Evolutionary conservation across 2,113 vertebrate species (phyloP).

Genomic region (Ptilonorhynchus violaceus): DNA sequence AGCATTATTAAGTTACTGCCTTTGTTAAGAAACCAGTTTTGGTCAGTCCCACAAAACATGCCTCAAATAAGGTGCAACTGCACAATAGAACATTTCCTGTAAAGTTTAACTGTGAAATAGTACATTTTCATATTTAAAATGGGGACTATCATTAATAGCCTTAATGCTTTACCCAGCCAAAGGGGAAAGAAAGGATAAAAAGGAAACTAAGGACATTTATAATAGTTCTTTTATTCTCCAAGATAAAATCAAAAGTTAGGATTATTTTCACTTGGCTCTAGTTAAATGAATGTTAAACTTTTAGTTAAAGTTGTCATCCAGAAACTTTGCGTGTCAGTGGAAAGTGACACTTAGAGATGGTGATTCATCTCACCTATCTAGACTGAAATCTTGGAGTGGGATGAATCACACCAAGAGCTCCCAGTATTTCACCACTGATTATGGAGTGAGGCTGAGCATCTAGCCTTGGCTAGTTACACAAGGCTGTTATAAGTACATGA

Average conservation of each 20-base stretch:
- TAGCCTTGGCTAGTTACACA: neutral
- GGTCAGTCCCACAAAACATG: conserved; percentile 41
- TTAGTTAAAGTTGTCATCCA: neutral
- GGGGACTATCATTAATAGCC: neutral
- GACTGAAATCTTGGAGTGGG: neutral
- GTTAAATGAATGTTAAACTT: neutral
- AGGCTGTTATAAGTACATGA: accelerated
- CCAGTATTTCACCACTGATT: neutral
- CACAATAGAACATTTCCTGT: conserved; percentile 13
- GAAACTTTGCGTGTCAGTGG: neutral
- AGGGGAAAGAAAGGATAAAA: neutral
- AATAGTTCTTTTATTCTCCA: neutral
- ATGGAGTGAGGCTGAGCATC: neutral
- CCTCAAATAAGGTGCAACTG: neutral
- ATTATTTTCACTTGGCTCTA: neutral
- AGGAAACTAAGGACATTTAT: neutral
- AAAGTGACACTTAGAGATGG: neutral
- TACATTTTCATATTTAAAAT: conserved; percentile 28
- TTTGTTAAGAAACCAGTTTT: conserved; percentile 40
- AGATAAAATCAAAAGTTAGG: neutral
- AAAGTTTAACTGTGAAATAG: neutral
- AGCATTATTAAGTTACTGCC: conserved; percentile 28
- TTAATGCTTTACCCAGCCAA: neutral
- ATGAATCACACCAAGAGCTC: neutral
- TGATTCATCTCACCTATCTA: conserved; percentile 12